Conservation (phyloP, 2,113 vertebrate species). For the Lipotes vexillifer region DNA sequence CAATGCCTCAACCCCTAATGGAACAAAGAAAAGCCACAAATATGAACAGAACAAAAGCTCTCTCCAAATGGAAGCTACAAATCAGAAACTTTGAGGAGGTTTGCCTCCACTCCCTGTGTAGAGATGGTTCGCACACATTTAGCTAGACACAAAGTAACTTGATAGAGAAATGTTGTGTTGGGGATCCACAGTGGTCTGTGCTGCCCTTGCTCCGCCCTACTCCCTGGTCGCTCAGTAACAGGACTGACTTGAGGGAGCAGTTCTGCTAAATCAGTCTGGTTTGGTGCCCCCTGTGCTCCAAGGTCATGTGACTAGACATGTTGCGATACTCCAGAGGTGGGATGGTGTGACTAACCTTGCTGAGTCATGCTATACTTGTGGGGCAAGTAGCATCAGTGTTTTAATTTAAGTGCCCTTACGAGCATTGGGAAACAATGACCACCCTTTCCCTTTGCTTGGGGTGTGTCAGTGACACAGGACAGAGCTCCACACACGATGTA, state of each 20-base stretch:
- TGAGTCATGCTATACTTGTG: constrained; percentile 31
- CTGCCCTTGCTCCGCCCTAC: background rate
- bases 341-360: background rate
- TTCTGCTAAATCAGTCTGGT: background rate
- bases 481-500: background rate
- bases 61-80: background rate
- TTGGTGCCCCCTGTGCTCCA: background rate
- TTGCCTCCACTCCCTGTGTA: background rate
- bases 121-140: background rate
- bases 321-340: background rate
- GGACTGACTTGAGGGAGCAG: background rate
- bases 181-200: background rate
- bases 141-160: background rate
- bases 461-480: background rate
- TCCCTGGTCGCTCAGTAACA: background rate
- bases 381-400: background rate
- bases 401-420: constrained; percentile 48
- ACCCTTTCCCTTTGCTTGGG: background rate
- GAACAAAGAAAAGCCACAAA: background rate
- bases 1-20: background rate
- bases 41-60: background rate
- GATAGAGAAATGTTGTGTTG: background rate
- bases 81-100: background rate
- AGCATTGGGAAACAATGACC: background rate
- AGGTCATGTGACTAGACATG: background rate